Conservation (phyloP, 1,140 invertebrate genomes). For the Potamilus streckersoni region DNA sequence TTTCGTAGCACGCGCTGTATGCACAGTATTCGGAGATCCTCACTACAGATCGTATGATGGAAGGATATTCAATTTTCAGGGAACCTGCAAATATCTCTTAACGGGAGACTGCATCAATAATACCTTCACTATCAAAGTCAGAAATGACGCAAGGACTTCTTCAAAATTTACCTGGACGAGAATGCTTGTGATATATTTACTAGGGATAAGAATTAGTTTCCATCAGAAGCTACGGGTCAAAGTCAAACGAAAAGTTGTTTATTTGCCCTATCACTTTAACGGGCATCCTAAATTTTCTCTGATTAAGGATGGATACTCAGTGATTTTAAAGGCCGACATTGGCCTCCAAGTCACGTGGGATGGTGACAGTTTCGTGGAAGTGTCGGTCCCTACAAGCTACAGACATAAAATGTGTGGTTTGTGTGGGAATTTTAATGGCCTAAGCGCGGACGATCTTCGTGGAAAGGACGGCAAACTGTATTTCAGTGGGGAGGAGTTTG, state of each 20-base stretch:
- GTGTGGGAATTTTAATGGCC: constrained; percentile 88
- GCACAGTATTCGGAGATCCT: constrained; percentile 93
- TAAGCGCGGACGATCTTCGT: constrained; percentile 72
- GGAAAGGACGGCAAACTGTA: constrained; percentile 79
- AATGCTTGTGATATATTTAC: constrained; percentile 74
- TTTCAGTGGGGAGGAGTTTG: constrained; percentile 79
- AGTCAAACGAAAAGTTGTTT: constrained; percentile 81
- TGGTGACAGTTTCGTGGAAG: constrained; percentile 90
- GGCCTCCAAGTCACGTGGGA: constrained; percentile 84
- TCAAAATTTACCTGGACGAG: constrained; percentile 81
- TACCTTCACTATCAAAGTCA: constrained; percentile 85
- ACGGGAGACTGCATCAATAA: constrained; percentile 69
- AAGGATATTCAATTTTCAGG: constrained; percentile 91
- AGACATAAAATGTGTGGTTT: constrained; percentile 88
- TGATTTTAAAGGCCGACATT: constrained; percentile 59
- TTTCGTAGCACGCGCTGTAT: constrained; percentile 82
- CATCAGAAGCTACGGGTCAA: constrained; percentile 89
- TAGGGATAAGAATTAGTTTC: constrained; percentile 81
- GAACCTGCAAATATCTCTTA: constrained; percentile 87
- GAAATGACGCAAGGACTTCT: constrained; percentile 85
- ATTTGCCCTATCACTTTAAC: constrained; percentile 74
- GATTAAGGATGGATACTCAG: constrained; percentile 65
- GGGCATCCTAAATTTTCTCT: constrained; percentile 64
- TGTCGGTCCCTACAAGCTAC: constrained; percentile 83
- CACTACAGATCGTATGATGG: constrained; percentile 96